A percentile compares a stretch with the other conserved stretches of the same genome.
Evolutionary conservation across 2,797 vertebrate genomes (phyloP).

Genomic region (Bryconaethiops microstoma): DNA sequence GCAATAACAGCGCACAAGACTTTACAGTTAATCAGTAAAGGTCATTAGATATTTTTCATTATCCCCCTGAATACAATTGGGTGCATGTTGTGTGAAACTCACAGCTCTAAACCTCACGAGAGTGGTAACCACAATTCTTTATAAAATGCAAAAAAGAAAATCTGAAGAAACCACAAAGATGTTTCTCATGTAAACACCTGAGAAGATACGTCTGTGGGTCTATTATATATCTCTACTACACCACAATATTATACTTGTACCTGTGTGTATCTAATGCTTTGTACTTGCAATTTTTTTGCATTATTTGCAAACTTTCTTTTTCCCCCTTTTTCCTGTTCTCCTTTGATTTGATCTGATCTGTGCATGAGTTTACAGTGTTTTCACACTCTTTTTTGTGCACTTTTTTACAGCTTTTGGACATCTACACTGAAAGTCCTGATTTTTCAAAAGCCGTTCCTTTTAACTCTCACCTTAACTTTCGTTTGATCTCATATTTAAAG

Average conservation of each 20-base stretch:
- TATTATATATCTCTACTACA: neutral
- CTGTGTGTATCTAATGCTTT: neutral
- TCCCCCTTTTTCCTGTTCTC: neutral
- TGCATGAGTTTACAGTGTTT: neutral
- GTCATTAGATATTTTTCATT: neutral
- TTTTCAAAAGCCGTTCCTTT: neutral
- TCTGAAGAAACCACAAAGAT: neutral
- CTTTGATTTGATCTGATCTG: neutral
- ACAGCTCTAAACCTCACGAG: constrained; percentile 35
- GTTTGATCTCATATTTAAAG: neutral
- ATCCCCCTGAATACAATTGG: neutral
- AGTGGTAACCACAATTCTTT: constrained; percentile 30
- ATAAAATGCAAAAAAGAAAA: neutral
- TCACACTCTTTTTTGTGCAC: neutral
- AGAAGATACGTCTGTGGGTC: neutral
- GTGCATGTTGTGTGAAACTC: constrained; percentile 35
- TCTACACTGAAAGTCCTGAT: neutral
- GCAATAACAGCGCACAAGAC: too few species aligned
- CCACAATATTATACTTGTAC: too few species aligned
- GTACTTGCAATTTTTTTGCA: neutral
- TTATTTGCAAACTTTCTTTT: neutral
- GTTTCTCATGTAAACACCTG: neutral
- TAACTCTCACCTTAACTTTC: neutral
- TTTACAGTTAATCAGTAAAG: neutral
- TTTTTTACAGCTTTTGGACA: neutral